Conservation (phyloP, 2,888 invertebrate genomes). For the Heliconius cydno region DNA sequence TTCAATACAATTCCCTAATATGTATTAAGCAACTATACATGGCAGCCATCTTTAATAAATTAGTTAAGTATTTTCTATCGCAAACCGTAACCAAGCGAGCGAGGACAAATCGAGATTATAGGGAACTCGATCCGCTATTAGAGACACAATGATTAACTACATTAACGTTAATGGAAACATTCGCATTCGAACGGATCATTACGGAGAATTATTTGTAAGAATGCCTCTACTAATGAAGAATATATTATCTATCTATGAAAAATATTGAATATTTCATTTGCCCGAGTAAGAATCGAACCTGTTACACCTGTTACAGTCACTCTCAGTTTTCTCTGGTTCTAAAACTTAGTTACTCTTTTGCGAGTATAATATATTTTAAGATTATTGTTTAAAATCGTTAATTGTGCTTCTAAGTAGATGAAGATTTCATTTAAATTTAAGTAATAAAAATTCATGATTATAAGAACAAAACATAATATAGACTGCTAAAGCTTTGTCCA, state of each 20-base stretch:
- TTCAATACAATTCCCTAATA: not conserved
- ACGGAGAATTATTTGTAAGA: slow-evolving; percentile 17
- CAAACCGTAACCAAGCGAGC: slow-evolving; percentile 48
- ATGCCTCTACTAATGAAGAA: not conserved
- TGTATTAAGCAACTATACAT: not conserved
- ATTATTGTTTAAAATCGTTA: not conserved
- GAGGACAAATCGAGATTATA: slow-evolving; percentile 49
- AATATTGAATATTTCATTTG: not conserved
- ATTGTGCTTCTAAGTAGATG: not conserved
- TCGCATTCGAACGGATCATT: slow-evolving; percentile 20
- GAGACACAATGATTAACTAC: slow-evolving; percentile 27
- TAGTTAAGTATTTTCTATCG: slow-evolving; percentile 12
- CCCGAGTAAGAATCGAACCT: no score
- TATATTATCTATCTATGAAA: not conserved
- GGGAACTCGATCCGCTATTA: slow-evolving; percentile 34
- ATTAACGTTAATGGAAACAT: slow-evolving; percentile 31
- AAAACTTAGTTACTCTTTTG: no score
- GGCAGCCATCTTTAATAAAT: not conserved
- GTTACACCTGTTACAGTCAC: no score
- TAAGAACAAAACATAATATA: not conserved
- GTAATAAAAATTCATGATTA: no score
- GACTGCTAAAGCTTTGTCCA: not conserved
- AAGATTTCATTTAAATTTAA: not conserved
- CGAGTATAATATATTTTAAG: no score
- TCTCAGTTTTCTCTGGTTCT: no score